A percentile compares a stretch with the other conserved stretches of the same genome.
These are phyloP conservation scores for Amyelois transitella DNA, from an alignment of 1,140 invertebrate genomes.

Conservation along the genomic window DNA sequence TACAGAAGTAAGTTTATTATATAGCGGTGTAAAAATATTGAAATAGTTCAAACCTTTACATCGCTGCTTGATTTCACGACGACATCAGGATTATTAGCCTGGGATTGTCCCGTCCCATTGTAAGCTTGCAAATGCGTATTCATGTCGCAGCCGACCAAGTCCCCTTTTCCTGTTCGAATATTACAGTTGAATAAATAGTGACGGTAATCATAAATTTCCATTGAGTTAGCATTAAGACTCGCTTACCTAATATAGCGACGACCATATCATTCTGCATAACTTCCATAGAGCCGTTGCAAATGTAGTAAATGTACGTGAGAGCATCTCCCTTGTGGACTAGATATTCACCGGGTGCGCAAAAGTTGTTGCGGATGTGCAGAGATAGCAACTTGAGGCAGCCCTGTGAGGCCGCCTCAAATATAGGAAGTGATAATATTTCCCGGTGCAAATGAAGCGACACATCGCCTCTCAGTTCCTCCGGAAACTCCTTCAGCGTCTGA, in stretches of 20 bases:
- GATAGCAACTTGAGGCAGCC: conserved; percentile 94
- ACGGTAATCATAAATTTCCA: conserved; percentile 2
- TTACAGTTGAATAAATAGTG: conserved; percentile 6
- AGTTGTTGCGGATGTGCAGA: conserved; percentile 91
- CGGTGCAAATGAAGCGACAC: conserved; percentile 96
- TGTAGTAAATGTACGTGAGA: conserved; percentile 95
- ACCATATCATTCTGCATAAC: conserved; percentile 98
- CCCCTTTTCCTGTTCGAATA: conserved; percentile 88
- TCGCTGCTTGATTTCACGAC: conserved; percentile 95
- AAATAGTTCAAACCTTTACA: too few species aligned
- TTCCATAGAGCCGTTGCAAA: conserved; percentile 98
- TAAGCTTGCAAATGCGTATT: conserved; percentile 81
- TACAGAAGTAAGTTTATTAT: too few species aligned
- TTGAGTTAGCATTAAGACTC: background rate
- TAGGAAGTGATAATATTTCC: conserved; percentile 94
- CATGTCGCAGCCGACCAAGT: conserved; percentile 96
- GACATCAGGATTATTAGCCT: conserved; percentile 78
- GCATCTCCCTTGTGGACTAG: conserved; percentile 98
- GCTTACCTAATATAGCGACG: conserved; percentile 95
- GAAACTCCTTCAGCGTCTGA: conserved; percentile 96
- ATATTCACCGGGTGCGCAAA: conserved; percentile 97
- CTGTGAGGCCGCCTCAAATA: conserved; percentile 94
- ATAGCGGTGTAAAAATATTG: too few species aligned
- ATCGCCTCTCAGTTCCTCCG: conserved; percentile 94
- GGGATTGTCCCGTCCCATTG: conserved; percentile 73